Evolutionary conservation across 1,140 invertebrate species (phyloP), one percentile per base, ranked within the genome.

Genomic region (Penaeus chinensis): DNA sequence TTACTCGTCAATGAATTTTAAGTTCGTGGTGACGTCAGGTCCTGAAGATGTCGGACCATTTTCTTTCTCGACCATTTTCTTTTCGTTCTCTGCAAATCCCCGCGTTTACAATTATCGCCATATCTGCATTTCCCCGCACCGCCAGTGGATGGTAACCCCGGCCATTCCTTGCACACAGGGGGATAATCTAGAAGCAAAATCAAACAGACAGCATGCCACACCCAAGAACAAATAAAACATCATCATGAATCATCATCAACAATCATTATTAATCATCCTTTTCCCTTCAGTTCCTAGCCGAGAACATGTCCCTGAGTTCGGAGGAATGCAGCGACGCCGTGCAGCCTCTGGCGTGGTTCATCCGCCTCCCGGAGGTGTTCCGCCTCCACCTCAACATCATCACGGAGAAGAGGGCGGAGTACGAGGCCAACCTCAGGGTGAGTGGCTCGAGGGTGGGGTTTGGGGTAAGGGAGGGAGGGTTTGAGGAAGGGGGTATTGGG

Each of bases 251-350:
- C 66, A 13, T 8, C 66, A 8, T n/a, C 5, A 69, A 69, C 3
- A 8, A 0, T 69, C 66, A 10, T 10, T 5, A 69, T n/a, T 32
- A 32, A 10, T 20, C 11, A 19, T 10, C 20, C 66, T 24, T 19
- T 32, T 16, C 32, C 66, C 66, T 32, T 24, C 91, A 95, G 87
- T 97, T 97, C 92, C 92, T 97, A 7, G 95, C 96, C 8, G 96
- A 98, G 92, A 96, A 96, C 91, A 95, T 95, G 0, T 92, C 94
- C 0, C 95, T 98, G 83, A 95, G 95, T 0, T 95, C 96, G 0
- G 93, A 96, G 16, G 96, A 98, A 92, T 95, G 98, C 88, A 97
- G 97, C 91, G 95, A 95, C 19, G 98, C 98, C 91, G 96, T 96
- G 87, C 95, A 95, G 85, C 95, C 96, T 0, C 97, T 98, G 91